Evolutionary conservation across 2,888 invertebrate species (phyloP).

Genomic region (Ormia ochracea): DNA sequence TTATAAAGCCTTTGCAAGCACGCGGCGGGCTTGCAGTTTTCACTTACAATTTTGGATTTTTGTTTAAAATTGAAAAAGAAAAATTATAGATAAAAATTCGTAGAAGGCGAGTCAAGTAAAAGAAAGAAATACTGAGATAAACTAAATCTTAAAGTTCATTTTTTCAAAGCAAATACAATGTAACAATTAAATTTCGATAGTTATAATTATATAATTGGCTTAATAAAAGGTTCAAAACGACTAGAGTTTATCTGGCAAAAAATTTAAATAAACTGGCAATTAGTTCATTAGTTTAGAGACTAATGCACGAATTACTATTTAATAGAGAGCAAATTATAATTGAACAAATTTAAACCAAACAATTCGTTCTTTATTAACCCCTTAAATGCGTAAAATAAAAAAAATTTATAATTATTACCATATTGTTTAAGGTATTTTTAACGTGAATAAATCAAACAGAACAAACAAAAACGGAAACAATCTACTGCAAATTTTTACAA

Average conservation of each 20-base stretch:
- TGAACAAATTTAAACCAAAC: background rate
- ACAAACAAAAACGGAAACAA: no score
- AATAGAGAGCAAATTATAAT: conserved; percentile 38
- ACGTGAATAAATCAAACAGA: background rate
- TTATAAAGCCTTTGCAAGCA: no score
- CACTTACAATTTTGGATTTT: no score
- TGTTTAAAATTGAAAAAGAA: no score
- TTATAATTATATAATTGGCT: background rate
- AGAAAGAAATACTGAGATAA: no score
- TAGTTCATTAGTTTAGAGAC: background rate
- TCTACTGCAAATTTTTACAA: conserved; percentile 63
- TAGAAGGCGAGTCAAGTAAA: no score
- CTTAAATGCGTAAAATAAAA: background rate
- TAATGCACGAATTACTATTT: background rate
- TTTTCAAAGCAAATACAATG: background rate
- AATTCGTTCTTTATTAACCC: conserved; percentile 5
- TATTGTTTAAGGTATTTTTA: conserved; percentile 58
- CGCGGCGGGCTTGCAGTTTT: no score
- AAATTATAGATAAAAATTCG: no score
- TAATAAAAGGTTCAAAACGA: background rate
- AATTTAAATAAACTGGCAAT: conserved; percentile 3
- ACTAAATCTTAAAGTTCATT: no score
- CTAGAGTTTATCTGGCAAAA: background rate
- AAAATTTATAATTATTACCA: conserved; percentile 42
- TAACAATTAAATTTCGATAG: background rate